phyloP scores from a whole-genome alignment of 2,888 invertebrate species.

The Dynastes maya region DNA sequence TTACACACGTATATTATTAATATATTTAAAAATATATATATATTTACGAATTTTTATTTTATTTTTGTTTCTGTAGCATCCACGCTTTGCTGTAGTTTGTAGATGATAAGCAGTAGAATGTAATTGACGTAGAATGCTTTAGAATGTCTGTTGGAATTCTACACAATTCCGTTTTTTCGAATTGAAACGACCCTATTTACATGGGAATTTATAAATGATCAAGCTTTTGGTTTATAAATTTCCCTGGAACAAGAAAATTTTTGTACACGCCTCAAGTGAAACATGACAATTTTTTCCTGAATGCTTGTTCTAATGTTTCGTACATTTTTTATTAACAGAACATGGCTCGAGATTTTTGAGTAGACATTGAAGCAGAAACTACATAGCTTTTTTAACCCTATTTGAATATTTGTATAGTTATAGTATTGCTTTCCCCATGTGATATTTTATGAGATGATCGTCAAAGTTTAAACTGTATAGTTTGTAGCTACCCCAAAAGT shows the following conservation, averaged over 20 bases:
- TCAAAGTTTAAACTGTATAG: no score
- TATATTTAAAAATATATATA: conserved; percentile 26
- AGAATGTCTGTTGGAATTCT: conserved; percentile 70
- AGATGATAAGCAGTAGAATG: conserved; percentile 16
- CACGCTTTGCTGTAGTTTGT: conserved; percentile 58
- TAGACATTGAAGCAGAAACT: neutral
- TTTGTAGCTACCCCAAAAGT: no score
- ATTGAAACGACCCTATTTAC: conserved; percentile 58
- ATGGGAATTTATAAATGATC: conserved; percentile 41
- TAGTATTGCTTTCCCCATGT: no score
- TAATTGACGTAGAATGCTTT: conserved; percentile 53
- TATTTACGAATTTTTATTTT: conserved; percentile 54
- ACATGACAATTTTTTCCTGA: conserved; percentile 14
- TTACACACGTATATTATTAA: conserved; percentile 19
- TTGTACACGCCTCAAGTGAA: conserved; percentile 24
- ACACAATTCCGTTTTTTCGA: conserved; percentile 61
- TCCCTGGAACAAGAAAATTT: conserved; percentile 19
- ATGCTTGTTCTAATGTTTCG: conserved; percentile 41
- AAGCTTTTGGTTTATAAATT: conserved; percentile 36
- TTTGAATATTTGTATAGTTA: no score
- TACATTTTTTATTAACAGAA: conserved; percentile 1
- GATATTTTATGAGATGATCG: no score
- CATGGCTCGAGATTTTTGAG: neutral
- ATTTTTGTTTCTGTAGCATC: conserved; percentile 62
- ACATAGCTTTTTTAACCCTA: neutral